These are phyloP conservation scores for Hipposideros armiger DNA, from an alignment of 2,113 vertebrate species.

Conservation along the genomic window DNA sequence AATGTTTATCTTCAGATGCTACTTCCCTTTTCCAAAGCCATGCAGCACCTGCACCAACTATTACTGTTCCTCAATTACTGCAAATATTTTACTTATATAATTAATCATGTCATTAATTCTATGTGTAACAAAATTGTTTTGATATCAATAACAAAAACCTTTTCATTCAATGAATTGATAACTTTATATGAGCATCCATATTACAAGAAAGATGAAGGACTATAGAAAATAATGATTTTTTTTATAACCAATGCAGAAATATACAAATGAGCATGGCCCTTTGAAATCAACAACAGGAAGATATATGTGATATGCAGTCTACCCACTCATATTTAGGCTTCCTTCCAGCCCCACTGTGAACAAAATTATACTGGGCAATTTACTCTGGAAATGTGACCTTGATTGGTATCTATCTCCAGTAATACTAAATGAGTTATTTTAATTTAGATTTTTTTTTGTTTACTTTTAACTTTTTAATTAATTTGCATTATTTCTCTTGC, in stretches of 20 bases:
- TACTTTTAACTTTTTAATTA: neutral
- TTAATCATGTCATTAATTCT: conserved; percentile 31
- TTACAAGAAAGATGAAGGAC: conserved; percentile 2
- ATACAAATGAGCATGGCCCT: neutral
- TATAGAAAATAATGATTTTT: neutral
- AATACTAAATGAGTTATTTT: neutral
- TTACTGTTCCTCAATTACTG: neutral
- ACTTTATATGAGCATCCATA: neutral
- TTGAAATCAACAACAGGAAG: neutral
- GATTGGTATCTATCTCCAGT: neutral
- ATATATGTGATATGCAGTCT: neutral
- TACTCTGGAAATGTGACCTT: neutral
- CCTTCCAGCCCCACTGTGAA: neutral
- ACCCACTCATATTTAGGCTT: neutral
- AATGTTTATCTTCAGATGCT: conserved; percentile 34
- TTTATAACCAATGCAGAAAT: neutral
- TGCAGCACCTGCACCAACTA: neutral
- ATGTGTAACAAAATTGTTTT: too few relatives aligned
- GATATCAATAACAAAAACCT: conserved; percentile 28
- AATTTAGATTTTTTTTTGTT: neutral
- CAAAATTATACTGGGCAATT: neutral
- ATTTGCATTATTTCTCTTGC: neutral
- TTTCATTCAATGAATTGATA: conserved; percentile 59
- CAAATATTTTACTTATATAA: neutral
- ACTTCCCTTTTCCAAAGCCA: neutral